phyloP scores from a whole-genome alignment of 2,113 vertebrate species.

The Leucopsar rothschildi region DNA sequence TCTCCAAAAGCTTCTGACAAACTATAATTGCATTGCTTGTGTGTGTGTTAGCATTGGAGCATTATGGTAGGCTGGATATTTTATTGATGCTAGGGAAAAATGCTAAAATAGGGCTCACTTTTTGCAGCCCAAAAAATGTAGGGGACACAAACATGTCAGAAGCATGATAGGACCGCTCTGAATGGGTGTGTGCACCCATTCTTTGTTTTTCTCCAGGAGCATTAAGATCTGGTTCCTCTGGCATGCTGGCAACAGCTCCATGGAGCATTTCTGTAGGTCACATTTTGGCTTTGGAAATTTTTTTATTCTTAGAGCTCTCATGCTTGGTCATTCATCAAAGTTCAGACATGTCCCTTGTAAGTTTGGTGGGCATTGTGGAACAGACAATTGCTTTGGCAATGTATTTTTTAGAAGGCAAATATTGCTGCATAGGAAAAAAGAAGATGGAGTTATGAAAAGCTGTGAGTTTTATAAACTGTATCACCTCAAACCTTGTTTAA shows the following conservation, averaged over 20 bases:
- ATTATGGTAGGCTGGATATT: not conserved
- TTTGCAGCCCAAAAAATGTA: not conserved
- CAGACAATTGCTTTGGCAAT: not conserved
- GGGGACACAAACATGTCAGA: accelerated
- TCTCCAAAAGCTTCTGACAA: not conserved
- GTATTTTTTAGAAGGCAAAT: not conserved
- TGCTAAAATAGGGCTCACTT: not conserved
- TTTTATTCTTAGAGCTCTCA: not conserved
- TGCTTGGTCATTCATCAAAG: not conserved
- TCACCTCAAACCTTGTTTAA: not conserved
- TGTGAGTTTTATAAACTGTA: not conserved
- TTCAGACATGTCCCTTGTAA: not conserved
- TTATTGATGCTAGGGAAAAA: not conserved
- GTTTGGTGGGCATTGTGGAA: not conserved
- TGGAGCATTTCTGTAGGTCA: not conserved
- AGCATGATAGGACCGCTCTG: not conserved
- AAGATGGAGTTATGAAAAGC: not conserved
- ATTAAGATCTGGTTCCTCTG: not conserved
- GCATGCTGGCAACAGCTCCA: not conserved
- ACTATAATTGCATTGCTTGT: not conserved
- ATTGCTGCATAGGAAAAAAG: not conserved
- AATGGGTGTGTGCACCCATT: not conserved
- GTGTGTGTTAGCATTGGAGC: not conserved
- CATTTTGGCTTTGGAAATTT: not conserved
- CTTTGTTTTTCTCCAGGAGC: not conserved